Percentiles rank a stretch among this genome's conserved stretches.
Evolutionary conservation across 2,888 invertebrate genomes (phyloP).

Genomic region (Sinodicranocentrus sp.): DNA sequence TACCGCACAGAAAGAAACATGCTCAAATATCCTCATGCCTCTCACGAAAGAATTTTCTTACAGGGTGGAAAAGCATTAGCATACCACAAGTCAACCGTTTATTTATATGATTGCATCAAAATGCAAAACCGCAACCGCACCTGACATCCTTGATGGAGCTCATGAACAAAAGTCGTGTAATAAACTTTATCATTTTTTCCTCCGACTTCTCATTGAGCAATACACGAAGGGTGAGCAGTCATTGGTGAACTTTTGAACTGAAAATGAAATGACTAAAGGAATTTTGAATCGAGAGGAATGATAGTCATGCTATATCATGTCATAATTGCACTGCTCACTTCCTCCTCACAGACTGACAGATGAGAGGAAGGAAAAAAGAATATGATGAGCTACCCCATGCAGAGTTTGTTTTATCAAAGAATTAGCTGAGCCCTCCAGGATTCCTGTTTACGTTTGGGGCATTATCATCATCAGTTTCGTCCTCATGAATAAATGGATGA

Average conservation of each 20-base stretch:
- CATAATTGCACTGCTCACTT: constrained; percentile 25
- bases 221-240: neutral
- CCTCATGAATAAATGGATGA: constrained; percentile 67
- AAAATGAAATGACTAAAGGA: neutral
- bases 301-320: constrained; percentile 19
- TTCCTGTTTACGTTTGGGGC: constrained; percentile 22
- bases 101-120: constrained; percentile 25
- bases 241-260: neutral
- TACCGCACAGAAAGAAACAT: too few species aligned
- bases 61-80: too few species aligned
- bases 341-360: neutral
- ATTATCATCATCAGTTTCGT: neutral
- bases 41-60: too few species aligned
- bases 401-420: constrained; percentile 70
- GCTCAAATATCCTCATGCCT: too few species aligned
- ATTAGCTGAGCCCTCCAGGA: constrained; percentile 68
- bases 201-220: neutral
- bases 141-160: constrained; percentile 1
- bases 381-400: constrained; percentile 49
- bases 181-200: neutral
- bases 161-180: neutral
- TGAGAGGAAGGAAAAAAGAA: constrained; percentile 7
- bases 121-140: constrained; percentile 26
- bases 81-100: neutral
- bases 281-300: neutral